These are phyloP conservation scores for Agrotis puta DNA, from an alignment of 2,888 invertebrate genomes.

Conservation along the genomic window DNA sequence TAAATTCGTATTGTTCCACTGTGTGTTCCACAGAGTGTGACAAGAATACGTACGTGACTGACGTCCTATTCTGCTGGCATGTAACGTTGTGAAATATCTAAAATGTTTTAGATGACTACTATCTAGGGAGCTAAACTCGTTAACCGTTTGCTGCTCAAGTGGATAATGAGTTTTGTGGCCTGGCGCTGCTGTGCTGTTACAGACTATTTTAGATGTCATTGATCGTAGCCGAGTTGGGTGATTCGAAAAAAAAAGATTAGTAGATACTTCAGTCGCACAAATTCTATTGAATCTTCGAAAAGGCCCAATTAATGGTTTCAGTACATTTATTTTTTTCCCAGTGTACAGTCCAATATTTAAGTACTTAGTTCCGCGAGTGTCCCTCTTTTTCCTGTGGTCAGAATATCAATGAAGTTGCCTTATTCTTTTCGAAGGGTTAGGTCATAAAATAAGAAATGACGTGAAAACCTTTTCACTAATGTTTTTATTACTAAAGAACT, in stretches of 20 bases:
- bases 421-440: constrained; percentile 1
- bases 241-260: background rate
- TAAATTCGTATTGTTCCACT: constrained; percentile 3
- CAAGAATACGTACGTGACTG: background rate
- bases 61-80: background rate
- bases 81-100: constrained; percentile 3
- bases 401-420: constrained; percentile 12
- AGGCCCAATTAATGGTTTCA: background rate
- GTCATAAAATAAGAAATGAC: constrained; percentile 14
- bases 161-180: constrained; percentile 26
- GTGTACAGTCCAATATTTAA: background rate
- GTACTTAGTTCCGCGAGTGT: constrained; percentile 2
- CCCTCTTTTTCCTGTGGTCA: background rate
- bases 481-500: background rate
- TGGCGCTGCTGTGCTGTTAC: background rate
- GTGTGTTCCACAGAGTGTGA: constrained; percentile 9
- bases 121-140: constrained; percentile 20
- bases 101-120: constrained; percentile 1
- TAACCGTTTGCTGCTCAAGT: constrained; percentile 15
- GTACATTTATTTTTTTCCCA: background rate
- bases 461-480: background rate
- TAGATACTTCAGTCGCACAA: too few relatives aligned
- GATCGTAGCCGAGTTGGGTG: background rate
- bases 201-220: background rate
- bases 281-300: background rate